A percentile compares a stretch with the other conserved stretches of the same genome.
phyloP scores from a whole-genome alignment of 2,797 vertebrate species.

The Tokudaia muenninki region DNA sequence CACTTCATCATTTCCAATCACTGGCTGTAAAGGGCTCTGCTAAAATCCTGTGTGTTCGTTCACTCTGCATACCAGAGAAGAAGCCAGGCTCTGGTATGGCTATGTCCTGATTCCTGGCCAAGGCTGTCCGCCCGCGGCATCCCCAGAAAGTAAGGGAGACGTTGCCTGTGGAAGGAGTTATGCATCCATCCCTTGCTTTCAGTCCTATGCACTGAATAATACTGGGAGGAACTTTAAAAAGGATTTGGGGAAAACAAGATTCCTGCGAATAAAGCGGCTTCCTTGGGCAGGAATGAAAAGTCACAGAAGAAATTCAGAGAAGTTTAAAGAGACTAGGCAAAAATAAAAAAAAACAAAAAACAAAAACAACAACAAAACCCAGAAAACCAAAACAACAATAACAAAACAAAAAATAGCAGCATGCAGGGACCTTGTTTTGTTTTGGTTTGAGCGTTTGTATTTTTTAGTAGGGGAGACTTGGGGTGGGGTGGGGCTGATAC shows the following conservation, averaged over 20 bases:
- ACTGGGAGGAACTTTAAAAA: background rate
- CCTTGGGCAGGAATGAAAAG: background rate
- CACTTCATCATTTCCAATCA: conserved; percentile 48
- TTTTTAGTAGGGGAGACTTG: background rate
- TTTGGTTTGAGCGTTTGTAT: background rate
- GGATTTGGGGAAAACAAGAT: background rate
- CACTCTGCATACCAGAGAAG: conserved; percentile 25
- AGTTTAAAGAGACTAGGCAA: background rate
- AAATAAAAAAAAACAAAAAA: background rate
- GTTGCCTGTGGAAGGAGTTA: background rate
- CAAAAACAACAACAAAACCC: too few relatives aligned
- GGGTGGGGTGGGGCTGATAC: background rate
- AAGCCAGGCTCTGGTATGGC: background rate
- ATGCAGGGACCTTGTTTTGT: background rate
- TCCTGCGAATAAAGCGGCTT: background rate
- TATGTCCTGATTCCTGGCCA: background rate
- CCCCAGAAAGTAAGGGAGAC: accelerated
- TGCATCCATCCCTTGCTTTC: background rate
- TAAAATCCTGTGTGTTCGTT: background rate
- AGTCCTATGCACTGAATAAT: background rate
- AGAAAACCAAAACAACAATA: background rate
- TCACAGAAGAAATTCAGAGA: conserved; percentile 18
- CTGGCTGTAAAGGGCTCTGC: conserved; percentile 54
- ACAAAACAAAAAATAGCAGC: background rate
- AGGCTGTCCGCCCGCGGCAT: background rate